Base-by-base conservation (phyloP, 64 coral and sea anemone species). In the Astreopora myriophthalma region DNA sequence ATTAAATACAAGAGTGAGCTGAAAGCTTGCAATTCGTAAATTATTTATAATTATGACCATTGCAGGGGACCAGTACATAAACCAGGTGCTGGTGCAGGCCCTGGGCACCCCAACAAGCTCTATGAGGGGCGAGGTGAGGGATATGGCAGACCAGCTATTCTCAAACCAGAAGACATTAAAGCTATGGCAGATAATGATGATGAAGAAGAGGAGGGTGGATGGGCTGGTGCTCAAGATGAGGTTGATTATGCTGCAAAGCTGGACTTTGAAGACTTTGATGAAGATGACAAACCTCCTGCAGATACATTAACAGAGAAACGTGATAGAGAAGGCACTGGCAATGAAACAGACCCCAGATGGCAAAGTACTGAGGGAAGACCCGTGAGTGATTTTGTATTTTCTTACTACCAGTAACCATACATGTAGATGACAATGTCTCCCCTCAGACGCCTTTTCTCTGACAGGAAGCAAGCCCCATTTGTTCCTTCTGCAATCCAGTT, bases 121-220 rank as follows among this genome's bases (percentile, higher is more conserved):
- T 63, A 94, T 66, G 84, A 86, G 34, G 89, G 69, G 19, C 61
- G n/a, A 44, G 81, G 39, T n/a, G 69, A 86, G 64, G 92, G 93
- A 8, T 89, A 91, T 48, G 87, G 55, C 1, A 89, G 97, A 31
- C 91, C 94, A 29, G 80, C 87, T 29, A 89, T 99, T 34, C 73
- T 99, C 11, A 87, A 94, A 77, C 77, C 94, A 42, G 94, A 95
- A 71, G 97, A 99, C 36, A 99, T 99, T 65, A 90, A 95, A 81
- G 97, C 97, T 63, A 87, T 99, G 76, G 52, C 52, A 34, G 89
- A 91, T 52, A 87, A 95, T 63, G 97, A 95, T 63, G 97, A 99
- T 62, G 97, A 99, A 75, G 97, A 93, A 38, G 97, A 99, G 92
- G 97, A 99, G 82, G 97, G 97, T 20, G 97, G 97, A n/a, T 99